Conservation (phyloP, 1,140 invertebrate species). For the Drosophila triauraria region DNA sequence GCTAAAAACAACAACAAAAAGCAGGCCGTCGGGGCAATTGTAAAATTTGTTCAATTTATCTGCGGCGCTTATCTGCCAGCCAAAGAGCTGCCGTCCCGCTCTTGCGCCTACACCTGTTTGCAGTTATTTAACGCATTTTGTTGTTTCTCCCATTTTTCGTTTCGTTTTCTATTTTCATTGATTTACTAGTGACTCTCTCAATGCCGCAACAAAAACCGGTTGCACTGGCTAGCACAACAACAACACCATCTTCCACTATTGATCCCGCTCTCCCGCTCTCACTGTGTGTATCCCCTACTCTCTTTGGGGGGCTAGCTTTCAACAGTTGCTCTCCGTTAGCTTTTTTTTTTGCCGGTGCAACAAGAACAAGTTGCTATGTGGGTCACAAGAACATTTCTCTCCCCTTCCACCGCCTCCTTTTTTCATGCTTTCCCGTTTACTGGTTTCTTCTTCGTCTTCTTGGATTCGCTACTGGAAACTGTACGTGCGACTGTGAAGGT, state of each 20-base stretch:
- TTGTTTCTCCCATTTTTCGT: conserved; percentile 35
- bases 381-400: conserved; percentile 52
- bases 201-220: conserved; percentile 59
- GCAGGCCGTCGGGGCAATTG: conserved; percentile 20
- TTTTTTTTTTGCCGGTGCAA: conserved; percentile 72
- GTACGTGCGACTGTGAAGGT: conserved; percentile 68
- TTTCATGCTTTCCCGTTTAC: conserved; percentile 39
- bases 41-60: conserved; percentile 56
- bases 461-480: conserved; percentile 40
- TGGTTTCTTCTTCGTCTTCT: conserved; percentile 12
- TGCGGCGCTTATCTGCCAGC: conserved; percentile 27
- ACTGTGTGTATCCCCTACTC: conserved; percentile 37
- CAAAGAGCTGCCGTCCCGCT: conserved; percentile 19
- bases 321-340: conserved; percentile 45
- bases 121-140: conserved; percentile 69
- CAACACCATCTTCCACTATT: conserved; percentile 35
- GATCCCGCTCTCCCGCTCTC: conserved; percentile 47
- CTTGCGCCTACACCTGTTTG: conserved; percentile 64
- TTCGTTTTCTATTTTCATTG: conserved; percentile 61
- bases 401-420: conserved; percentile 9
- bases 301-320: conserved; percentile 21
- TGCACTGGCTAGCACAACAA: conserved; percentile 11
- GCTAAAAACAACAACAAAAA: conserved; percentile 9
- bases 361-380: conserved; percentile 57
- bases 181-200: conserved; percentile 61